phyloP scores from a whole-genome alignment of 2,797 vertebrate species.

The Myiothlypis chrysogaster region DNA sequence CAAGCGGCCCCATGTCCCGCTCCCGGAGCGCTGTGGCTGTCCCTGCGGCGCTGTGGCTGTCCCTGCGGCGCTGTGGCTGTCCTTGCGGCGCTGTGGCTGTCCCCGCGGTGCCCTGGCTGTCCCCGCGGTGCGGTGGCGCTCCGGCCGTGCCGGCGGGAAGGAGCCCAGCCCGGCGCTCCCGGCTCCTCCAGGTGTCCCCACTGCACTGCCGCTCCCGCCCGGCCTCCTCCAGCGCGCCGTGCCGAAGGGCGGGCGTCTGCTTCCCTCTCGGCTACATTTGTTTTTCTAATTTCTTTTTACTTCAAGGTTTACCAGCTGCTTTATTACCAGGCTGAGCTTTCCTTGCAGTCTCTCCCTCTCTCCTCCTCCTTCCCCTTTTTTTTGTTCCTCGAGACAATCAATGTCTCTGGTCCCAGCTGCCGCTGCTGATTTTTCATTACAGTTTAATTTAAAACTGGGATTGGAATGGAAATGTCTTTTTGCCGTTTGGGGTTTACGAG shows the following conservation, averaged over 20 bases:
- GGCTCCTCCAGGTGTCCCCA: constrained; percentile 51
- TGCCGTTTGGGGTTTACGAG: constrained; percentile 81
- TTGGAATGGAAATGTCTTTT: constrained; percentile 87
- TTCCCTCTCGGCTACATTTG: constrained; percentile 75
- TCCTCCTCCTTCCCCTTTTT: constrained; percentile 70
- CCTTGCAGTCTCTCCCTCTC: constrained; percentile 69
- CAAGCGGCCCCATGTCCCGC: not conserved
- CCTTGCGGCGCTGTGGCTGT: fast-evolving
- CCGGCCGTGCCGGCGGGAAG: fast-evolving
- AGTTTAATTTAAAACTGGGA: constrained; percentile 86
- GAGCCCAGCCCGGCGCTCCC: not conserved
- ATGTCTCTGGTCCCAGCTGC: constrained; percentile 84
- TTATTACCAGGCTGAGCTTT: constrained; percentile 78
- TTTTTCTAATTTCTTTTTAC: constrained; percentile 83
- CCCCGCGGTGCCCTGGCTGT: not conserved
- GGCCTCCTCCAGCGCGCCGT: not conserved
- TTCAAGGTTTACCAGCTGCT: constrained; percentile 83
- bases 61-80: not conserved
- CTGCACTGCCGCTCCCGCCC: constrained; percentile 11
- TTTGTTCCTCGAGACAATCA: constrained; percentile 81
- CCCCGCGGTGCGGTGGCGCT: not conserved
- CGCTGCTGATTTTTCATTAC: constrained; percentile 87
- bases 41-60: not conserved
- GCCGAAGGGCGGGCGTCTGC: constrained; percentile 51
- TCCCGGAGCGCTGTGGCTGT: not conserved